Conservation (phyloP, 2,888 invertebrate species). For the Xylota sylvarum region DNA sequence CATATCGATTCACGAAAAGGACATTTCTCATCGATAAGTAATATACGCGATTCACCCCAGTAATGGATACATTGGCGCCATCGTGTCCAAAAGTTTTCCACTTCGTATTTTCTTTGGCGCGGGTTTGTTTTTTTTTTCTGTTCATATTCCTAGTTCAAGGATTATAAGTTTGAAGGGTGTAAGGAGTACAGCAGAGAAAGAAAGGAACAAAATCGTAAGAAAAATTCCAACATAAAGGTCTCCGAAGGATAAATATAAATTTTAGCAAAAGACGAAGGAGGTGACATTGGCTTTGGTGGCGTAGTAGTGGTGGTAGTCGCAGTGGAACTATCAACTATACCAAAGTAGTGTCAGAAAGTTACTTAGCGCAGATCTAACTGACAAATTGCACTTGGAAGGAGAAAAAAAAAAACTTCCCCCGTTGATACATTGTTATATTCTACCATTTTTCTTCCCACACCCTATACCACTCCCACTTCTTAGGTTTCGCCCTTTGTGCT, state of each 20-base stretch:
- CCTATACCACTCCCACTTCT: background rate
- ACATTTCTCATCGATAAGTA: constrained; percentile 75
- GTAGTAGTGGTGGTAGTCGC: constrained; percentile 8
- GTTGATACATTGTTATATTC: constrained; percentile 69
- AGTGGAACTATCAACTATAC: constrained; percentile 49
- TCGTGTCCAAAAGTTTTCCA: constrained; percentile 75
- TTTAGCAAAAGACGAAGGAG: constrained; percentile 52
- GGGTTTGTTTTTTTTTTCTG: background rate
- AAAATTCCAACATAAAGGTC: constrained; percentile 54
- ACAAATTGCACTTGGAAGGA: constrained; percentile 67
- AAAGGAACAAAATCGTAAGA: constrained; percentile 34
- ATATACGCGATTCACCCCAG: constrained; percentile 68
- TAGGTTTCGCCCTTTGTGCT: background rate
- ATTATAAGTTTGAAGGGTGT: constrained; percentile 58
- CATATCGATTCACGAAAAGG: constrained; percentile 59
- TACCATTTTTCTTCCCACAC: constrained; percentile 51
- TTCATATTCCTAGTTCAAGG: constrained; percentile 42
- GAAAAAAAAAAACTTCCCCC: constrained; percentile 34
- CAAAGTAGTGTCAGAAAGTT: constrained; percentile 73
- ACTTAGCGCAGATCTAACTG: constrained; percentile 72
- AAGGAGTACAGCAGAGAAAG: constrained; percentile 24
- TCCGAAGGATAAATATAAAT: constrained; percentile 67
- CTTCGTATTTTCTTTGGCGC: constrained; percentile 62
- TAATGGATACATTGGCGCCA: constrained; percentile 76
- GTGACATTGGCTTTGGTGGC: constrained; percentile 47